Evolutionary conservation across 2,888 invertebrate species (phyloP).

Genomic region (Agrochola litura): DNA sequence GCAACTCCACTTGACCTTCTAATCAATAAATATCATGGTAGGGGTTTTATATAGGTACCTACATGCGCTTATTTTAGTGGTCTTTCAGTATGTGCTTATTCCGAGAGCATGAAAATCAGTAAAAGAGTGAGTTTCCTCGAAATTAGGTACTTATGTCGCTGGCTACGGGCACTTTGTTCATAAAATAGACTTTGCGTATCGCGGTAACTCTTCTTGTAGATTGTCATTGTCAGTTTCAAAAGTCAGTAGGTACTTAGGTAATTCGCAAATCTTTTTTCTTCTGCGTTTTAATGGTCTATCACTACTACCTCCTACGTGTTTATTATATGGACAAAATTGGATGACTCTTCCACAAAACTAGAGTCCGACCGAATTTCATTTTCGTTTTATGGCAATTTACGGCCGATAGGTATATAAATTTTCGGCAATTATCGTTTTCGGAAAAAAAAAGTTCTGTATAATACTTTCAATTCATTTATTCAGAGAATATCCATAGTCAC

Average conservation of each 20-base stretch:
- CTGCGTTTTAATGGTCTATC: not conserved
- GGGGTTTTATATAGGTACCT: slow-evolving; percentile 14
- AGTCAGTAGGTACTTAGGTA: not conserved
- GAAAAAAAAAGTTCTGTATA: no score
- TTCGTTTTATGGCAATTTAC: not conserved
- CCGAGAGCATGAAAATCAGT: not conserved
- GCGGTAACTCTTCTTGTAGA: not conserved
- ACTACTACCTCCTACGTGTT: not conserved
- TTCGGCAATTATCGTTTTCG: not conserved
- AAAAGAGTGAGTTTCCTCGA: not conserved
- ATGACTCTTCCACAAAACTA: not conserved
- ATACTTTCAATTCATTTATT: no score
- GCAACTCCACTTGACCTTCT: slow-evolving; percentile 43
- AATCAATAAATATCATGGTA: slow-evolving; percentile 32
- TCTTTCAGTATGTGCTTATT: not conserved
- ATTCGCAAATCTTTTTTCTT: not conserved
- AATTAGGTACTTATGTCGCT: not conserved
- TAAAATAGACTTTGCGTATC: not conserved
- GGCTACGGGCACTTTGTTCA: not conserved
- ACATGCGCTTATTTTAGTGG: not conserved
- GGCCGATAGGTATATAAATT: not conserved
- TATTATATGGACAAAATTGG: not conserved
- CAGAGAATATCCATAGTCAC: not conserved
- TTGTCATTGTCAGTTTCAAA: not conserved
- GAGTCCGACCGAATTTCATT: not conserved